Base-by-base conservation (phyloP, 2,113 vertebrate genomes). In the Patagioenas fasciata region DNA sequence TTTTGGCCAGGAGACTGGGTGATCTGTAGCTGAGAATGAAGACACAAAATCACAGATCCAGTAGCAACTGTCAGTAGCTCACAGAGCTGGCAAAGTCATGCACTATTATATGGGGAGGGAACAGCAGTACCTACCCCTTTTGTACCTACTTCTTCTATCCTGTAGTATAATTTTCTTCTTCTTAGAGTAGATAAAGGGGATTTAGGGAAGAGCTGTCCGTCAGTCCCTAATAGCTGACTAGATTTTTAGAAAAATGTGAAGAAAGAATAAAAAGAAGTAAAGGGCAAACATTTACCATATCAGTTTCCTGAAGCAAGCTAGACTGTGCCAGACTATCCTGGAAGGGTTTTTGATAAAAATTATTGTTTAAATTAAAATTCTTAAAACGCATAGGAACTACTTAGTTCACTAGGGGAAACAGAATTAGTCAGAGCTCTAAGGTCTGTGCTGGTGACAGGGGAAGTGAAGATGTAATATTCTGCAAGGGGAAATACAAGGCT, bases 191-290 rank as follows among this genome's bases (percentile, higher is more conserved):
- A 61, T 77, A 89, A 95, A 92, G 38, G 51, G 28, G 51, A 58
- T 66, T 91, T 80, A 89, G 54, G 54, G 53, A 75, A 87, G 80
- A 74, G 26, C 38, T 91, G 73, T 71, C 73, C 86, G 67, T 80
- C 88, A 93, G 53, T 65, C 57, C 81, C 64, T 86, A 89, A 92
- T 48, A 88, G 32, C 61, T 80, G 83, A 51, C 48, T 32, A 44
- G 75, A 65, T 84, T 95, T 60, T 91, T 71, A 64, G 51, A 92
- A 69, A 91, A 95, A 95, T 85, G 54, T 95, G 80, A 92, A 77
- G 88, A 38, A 56, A 88, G 69, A 67, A 71, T 89, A 56, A 85
- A 69, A 91, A 60, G 44, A 48, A 79, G 18, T 36, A 93, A 87
- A 91, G 58, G 70, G 38, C 44, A 94, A 62, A 40, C 32, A 38